Conservation (phyloP, 2,113 vertebrate genomes). For the Lepidothrix coronata region DNA sequence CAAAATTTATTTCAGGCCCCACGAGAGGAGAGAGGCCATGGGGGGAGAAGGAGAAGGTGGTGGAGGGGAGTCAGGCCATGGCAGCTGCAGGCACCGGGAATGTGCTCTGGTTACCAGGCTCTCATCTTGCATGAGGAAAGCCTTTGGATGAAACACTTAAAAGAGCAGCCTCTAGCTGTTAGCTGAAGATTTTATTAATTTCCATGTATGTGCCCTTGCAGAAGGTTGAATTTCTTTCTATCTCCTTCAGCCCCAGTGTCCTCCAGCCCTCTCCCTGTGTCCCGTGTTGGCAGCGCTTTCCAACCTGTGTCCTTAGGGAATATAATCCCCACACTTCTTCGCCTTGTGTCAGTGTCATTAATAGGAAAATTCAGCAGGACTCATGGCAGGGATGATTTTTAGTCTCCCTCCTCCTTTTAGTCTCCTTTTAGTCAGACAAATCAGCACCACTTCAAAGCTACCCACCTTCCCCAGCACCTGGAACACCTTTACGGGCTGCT, state of each 20-base stretch:
- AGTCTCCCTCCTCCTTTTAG: background rate
- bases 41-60: background rate
- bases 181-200: constrained; percentile 33
- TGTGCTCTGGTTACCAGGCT: background rate
- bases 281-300: background rate
- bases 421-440: background rate
- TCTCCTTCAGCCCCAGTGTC: background rate
- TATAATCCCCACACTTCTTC: background rate
- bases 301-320: background rate
- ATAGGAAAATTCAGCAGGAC: background rate
- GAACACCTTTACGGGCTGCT: background rate
- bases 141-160: background rate
- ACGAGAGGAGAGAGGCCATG: background rate
- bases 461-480: background rate
- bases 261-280: background rate
- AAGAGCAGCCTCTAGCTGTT: constrained; percentile 20
- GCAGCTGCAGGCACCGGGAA: background rate
- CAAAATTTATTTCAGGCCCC: background rate
- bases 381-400: background rate
- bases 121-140: background rate
- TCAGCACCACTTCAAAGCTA: background rate
- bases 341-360: background rate
- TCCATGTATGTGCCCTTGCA: background rate
- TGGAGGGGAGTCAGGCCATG: background rate
- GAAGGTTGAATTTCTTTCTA: constrained; percentile 19